Conservation (phyloP, 2,113 vertebrate species). For the Oceanodroma tethys region DNA sequence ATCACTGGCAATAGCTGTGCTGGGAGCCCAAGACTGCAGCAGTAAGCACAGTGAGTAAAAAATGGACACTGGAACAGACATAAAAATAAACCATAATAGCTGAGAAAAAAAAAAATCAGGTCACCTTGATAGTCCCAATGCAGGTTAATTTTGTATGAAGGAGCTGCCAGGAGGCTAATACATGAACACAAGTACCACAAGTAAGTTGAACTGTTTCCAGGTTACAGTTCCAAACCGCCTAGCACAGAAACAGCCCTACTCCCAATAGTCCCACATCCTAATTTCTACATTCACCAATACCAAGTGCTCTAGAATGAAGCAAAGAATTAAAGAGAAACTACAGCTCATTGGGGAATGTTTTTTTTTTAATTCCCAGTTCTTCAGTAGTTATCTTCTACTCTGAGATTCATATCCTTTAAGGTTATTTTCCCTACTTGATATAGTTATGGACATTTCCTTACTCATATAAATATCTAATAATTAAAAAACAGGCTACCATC, state of each 20-base stretch:
- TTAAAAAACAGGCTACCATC: neutral
- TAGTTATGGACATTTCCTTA: neutral
- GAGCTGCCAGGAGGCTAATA: neutral
- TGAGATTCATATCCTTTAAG: neutral
- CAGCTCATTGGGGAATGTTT: neutral
- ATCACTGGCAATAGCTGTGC: neutral
- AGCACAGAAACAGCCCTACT: neutral
- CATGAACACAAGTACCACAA: neutral
- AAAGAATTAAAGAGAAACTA: neutral
- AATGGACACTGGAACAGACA: neutral
- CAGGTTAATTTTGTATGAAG: slow-evolving; percentile 14
- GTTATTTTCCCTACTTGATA: neutral
- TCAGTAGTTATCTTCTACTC: neutral
- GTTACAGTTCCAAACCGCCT: slow-evolving; percentile 1
- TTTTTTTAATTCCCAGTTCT: neutral
- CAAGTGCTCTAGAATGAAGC: neutral
- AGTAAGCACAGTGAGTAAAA: neutral
- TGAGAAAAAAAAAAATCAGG: neutral
- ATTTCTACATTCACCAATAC: neutral
- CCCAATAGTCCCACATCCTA: slow-evolving; percentile 5
- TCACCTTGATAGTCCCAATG: slow-evolving; percentile 14
- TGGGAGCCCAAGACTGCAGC: neutral
- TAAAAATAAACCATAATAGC: slow-evolving; percentile 23
- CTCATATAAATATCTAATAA: neutral
- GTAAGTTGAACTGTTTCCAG: slow-evolving; percentile 3